Base-by-base conservation (phyloP, 2,888 invertebrate species). In the Drepanosiphum platanoidis region DNA sequence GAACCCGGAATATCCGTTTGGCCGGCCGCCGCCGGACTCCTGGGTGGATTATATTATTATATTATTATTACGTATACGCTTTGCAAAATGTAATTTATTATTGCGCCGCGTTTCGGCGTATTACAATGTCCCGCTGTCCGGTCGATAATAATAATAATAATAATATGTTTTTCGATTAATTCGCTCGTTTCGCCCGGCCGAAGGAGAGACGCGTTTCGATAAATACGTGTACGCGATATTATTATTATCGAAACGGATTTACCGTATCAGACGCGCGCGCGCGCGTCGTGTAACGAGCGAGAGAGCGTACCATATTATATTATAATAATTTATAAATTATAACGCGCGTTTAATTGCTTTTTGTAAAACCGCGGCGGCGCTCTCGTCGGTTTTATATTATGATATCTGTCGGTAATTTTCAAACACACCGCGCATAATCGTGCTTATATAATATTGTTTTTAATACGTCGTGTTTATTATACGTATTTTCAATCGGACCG, bases 51-150 rank as follows among this genome's bases (percentile, higher is more conserved):
- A 74, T 74, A n/a, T n/a, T n/a, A n/a, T n/a, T n/a, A n/a, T n/a
- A n/a, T n/a, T n/a, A n/a, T n/a, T n/a, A n/a, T n/a, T n/a, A n/a
- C 34, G 22, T 32, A 30, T 30, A 52, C 52, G 32, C 32, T 52
- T 74, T 52, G 52, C 74, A 34, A 74, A 74, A 74, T 74, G 46
- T 52, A 32, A 74, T 74, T 74, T 74, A 74, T 74, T 74, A 74
- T 74, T 74, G 32, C n/a, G 42, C 52, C 22, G 2, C 22, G 22
- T 9, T 32, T 9, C 32, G 13, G 9, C 1, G 5, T 52, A 46
- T 15, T 52, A 46, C 32, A 27, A 74, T 74, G 34, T 74, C 46
- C n/a, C 22, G 30, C 32, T 34, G 74, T 74, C 46, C 74, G n/a
- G 46, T 34, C 32, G 52, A 74, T 74, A 52, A 52, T n/a, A n/a